Evolutionary conservation across 30 jellyfish, hydroid and myxozoan species (phyloP).

Genomic region (Hydractinia symbiolongicarpus): DNA sequence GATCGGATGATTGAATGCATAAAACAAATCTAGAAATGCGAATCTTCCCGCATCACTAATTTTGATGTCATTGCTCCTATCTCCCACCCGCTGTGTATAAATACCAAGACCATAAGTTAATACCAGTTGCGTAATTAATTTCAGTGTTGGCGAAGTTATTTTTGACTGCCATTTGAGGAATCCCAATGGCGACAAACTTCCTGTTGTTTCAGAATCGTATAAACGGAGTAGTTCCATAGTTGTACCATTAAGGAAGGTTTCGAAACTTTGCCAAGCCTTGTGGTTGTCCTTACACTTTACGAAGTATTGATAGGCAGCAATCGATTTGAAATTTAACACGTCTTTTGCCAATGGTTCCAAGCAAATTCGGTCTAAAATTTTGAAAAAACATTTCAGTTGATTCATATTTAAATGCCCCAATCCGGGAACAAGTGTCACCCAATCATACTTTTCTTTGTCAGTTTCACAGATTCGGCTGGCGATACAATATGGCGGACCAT

Average conservation of each 20-base stretch:
- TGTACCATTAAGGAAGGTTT: too few relatives aligned
- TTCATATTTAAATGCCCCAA: conserved; percentile 16
- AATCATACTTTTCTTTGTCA: background rate
- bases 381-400: conserved; percentile 1
- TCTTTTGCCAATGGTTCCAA: conserved; percentile 27
- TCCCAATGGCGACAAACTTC: too few relatives aligned
- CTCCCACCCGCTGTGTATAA: background rate
- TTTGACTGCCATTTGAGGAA: too few relatives aligned
- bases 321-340: background rate
- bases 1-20: too few relatives aligned
- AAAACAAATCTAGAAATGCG: background rate
- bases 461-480: background rate
- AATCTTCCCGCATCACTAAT: background rate
- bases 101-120: background rate
- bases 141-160: background rate
- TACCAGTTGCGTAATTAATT: background rate
- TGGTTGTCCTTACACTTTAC: background rate
- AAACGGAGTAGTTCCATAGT: too few relatives aligned
- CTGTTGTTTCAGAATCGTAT: too few relatives aligned
- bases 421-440: background rate
- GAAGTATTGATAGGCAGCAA: background rate
- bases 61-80: background rate
- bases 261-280: too few relatives aligned
- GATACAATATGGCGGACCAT: background rate
- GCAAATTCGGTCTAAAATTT: background rate